These are phyloP conservation scores for Lophotriccus pileatus DNA, from an alignment of 2,797 vertebrate species.

Conservation along the genomic window DNA sequence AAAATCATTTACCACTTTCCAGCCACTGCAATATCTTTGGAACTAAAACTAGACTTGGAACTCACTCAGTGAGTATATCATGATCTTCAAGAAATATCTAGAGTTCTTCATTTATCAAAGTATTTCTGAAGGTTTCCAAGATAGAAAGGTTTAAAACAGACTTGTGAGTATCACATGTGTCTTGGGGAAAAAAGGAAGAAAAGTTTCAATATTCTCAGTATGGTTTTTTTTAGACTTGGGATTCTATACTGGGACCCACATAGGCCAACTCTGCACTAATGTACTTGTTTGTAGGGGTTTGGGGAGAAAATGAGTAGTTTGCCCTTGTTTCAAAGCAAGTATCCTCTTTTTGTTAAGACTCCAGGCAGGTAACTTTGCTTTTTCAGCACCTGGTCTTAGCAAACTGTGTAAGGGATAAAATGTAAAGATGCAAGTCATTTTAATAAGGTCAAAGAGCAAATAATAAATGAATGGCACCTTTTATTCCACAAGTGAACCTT, in stretches of 20 bases:
- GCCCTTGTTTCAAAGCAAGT: not conserved
- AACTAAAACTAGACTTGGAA: conserved; percentile 41
- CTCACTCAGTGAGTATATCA: conserved; percentile 19
- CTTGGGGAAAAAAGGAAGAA: not conserved
- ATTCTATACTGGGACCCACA: not conserved
- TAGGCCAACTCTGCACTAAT: not conserved
- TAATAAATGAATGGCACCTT: not conserved
- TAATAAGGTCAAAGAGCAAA: not conserved
- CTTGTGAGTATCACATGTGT: not conserved
- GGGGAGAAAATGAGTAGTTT: not conserved
- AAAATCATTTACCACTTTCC: conserved; percentile 59
- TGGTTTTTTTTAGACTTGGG: not conserved
- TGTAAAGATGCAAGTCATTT: not conserved
- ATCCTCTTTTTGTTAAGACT: not conserved
- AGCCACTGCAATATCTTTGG: conserved; percentile 47
- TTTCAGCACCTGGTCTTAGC: not conserved
- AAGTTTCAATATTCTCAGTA: not conserved
- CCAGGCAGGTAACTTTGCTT: not conserved
- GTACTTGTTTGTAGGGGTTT: not conserved
- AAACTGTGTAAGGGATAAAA: not conserved
- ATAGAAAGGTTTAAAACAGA: not conserved
- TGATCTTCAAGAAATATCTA: conserved; percentile 18
- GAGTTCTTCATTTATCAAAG: conserved; percentile 53
- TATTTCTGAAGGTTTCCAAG: conserved; percentile 25
- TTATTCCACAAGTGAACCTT: not conserved